A percentile compares a stretch with the other conserved stretches of the same genome.
Evolutionary conservation across 2,888 invertebrate species (phyloP).

Genomic region (Erannis defoliaria): DNA sequence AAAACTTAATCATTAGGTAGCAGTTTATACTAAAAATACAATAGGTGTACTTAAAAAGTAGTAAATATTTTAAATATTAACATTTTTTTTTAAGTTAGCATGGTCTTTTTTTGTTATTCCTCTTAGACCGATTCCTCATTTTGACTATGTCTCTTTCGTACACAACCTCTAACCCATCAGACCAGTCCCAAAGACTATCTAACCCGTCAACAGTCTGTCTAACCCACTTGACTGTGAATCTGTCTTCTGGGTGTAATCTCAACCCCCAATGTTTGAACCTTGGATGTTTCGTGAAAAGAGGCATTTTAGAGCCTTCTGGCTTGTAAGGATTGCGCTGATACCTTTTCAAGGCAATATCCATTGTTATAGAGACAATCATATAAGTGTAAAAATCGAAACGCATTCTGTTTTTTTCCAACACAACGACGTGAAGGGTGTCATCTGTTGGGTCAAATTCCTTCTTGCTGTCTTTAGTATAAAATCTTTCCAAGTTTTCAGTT

Average conservation of each 20-base stretch:
- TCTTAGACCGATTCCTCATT: constrained; percentile 4
- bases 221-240: constrained; percentile 17
- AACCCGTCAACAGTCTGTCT: constrained; percentile 5
- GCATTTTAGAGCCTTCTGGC: not conserved
- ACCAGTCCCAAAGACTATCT: constrained; percentile 5
- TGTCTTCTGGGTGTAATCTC: constrained; percentile 16
- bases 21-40: no score
- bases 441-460: constrained; percentile 7
- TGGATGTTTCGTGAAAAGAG: constrained; percentile 5
- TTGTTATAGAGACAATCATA: not conserved
- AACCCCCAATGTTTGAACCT: constrained; percentile 16
- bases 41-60: no score
- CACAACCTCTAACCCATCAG: constrained; percentile 4
- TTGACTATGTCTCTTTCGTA: constrained; percentile 19
- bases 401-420: constrained; percentile 1
- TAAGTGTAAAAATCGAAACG: constrained; percentile 17
- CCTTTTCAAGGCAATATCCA: constrained; percentile 8
- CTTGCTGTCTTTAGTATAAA: constrained; percentile 2
- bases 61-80: no score
- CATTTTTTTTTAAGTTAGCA: not conserved
- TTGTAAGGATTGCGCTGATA: not conserved
- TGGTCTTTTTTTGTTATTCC: constrained; percentile 2
- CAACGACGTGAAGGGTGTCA: not conserved
- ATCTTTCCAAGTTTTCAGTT: not conserved
- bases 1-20: no score